Conservation (phyloP, 2,797 vertebrate genomes). For the Cirrhinus molitorella region DNA sequence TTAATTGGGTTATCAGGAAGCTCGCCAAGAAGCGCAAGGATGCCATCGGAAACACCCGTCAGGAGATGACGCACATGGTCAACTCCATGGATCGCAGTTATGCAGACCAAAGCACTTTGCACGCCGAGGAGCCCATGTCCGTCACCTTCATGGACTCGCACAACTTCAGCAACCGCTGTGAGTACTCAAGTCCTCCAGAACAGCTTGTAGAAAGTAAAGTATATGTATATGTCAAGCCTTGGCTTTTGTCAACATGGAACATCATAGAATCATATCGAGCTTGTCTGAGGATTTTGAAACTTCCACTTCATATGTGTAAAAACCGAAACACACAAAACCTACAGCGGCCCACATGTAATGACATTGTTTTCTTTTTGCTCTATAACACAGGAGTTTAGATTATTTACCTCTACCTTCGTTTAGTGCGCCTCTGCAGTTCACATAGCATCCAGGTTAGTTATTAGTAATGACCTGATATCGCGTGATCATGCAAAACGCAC, state of each 20-base stretch:
- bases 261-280: neutral
- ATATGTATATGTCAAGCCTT: neutral
- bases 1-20: constrained; percentile 83
- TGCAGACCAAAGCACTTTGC: constrained; percentile 95
- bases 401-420: no score
- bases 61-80: constrained; percentile 99
- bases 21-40: constrained; percentile 99
- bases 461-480: neutral
- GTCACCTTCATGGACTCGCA: constrained; percentile 99
- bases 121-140: constrained; percentile 94
- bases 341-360: neutral
- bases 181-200: constrained; percentile 70
- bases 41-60: constrained; percentile 92
- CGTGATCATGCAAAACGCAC: neutral
- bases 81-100: constrained; percentile 99
- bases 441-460: neutral
- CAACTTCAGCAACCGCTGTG: constrained; percentile 97
- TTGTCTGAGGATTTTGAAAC: neutral
- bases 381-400: neutral
- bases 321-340: neutral
- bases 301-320: neutral
- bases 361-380: neutral
- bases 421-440: neutral
- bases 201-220: neutral
- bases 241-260: neutral